phyloP scores from a whole-genome alignment of 2,888 invertebrate species.

The Synanthedon formicaeformis region DNA sequence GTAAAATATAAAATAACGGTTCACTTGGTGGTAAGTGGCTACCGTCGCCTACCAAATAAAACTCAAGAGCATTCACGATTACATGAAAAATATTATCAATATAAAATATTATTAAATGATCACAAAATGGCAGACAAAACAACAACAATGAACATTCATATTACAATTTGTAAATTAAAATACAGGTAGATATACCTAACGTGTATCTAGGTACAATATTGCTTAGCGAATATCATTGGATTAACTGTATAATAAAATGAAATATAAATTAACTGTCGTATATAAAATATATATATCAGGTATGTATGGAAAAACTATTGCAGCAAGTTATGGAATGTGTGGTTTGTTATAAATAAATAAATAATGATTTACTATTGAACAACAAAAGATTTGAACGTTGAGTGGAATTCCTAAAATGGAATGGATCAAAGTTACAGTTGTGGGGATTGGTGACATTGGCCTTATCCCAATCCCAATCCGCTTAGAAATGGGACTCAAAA shows the following conservation, averaged over 20 bases:
- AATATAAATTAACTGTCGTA: neutral
- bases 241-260: neutral
- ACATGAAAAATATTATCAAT: too few species aligned
- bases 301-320: slow-evolving; percentile 39
- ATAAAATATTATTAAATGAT: too few species aligned
- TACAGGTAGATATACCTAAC: too few species aligned
- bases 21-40: too few species aligned
- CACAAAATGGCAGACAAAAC: too few species aligned
- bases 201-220: neutral
- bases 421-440: slow-evolving; percentile 33
- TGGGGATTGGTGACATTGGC: slow-evolving; percentile 3
- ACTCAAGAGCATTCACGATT: too few species aligned
- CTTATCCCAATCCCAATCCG: slow-evolving; percentile 8
- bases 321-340: slow-evolving; percentile 52
- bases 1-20: too few species aligned
- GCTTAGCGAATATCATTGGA: neutral
- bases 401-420: slow-evolving; percentile 21
- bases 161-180: too few species aligned
- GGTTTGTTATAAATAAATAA: slow-evolving; percentile 5
- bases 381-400: slow-evolving; percentile 6
- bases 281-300: neutral
- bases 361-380: slow-evolving; percentile 10
- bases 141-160: too few species aligned
- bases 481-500: slow-evolving; percentile 34
- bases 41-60: too few species aligned